Base-by-base conservation (phyloP, 2,888 invertebrate species). In the Hypomecis atomaria region DNA sequence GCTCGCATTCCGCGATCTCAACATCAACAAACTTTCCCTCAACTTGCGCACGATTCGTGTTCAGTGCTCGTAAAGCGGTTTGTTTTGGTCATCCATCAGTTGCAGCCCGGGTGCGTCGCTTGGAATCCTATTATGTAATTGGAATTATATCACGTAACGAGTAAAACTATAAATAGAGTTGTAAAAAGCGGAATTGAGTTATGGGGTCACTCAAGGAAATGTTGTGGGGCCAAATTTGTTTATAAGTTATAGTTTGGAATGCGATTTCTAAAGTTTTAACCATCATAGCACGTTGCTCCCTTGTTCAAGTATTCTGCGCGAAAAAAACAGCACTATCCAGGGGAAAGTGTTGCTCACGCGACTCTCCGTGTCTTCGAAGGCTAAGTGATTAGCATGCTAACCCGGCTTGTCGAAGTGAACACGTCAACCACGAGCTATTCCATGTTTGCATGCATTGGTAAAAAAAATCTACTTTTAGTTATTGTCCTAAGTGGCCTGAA, bases 261-360 rank as follows among this genome's bases (percentile, higher is more conserved):
- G 7, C 6, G 13, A 7, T 34, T 42, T 43, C 34, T 54, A 42
- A 34, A 42, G 7, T 54, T 4, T 6, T 54, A 9, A 33, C 42
- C 23, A 3, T 34, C n/a, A 33, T 54, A 10, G n/a, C 45, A 47
- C 59, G 9, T 53, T 38, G 45, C n/a, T 44, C 52, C 47, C 70
- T 43, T 65, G 71, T 74, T 72, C 10, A 72, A 75, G 78, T 84
- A 89, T 89, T 87, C 87, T 83, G 73, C 65, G 71, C 80, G 83
- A 87, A 87, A 89, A 88, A 87, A 87, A 88, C 13, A 45, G 7
- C 9, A 38, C 53, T 71, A 66, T 71, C 76, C 79, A 74, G 83
- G 89, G 83, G 91, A 91, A 91, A 92, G 90, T 89, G 87, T 88
- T 79, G 58, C 59, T 75, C 90, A 89, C 89, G 88, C 90, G 87